Evolutionary conservation across 2,113 vertebrate species (phyloP).

Genomic region (Chamaea fasciata): DNA sequence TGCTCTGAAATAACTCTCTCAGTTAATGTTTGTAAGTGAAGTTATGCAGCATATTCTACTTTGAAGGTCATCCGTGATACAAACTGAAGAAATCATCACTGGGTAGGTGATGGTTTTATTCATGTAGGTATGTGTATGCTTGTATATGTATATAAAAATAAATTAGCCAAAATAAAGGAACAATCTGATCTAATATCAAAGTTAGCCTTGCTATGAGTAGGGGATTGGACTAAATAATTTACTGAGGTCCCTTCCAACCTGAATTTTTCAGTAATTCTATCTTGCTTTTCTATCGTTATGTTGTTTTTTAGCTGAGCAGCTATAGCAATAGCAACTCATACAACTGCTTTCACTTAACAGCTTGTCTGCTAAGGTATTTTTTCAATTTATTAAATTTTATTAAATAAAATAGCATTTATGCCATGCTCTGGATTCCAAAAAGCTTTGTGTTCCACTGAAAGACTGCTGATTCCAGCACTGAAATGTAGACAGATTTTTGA

Average conservation of each 20-base stretch:
- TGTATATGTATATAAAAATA: neutral
- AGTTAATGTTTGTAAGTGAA: neutral
- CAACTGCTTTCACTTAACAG: neutral
- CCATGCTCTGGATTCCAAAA: neutral
- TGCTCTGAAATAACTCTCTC: neutral
- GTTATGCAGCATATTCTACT: neutral
- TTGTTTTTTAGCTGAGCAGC: neutral
- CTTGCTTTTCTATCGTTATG: neutral
- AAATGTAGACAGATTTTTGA: neutral
- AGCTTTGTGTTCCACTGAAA: neutral
- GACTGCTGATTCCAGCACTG: neutral
- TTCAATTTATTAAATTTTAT: neutral
- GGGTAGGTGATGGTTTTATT: neutral
- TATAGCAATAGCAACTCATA: neutral
- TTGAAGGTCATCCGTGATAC: neutral
- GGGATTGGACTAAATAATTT: accelerated
- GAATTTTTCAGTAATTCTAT: neutral
- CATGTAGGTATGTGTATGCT: neutral
- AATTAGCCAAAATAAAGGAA: neutral
- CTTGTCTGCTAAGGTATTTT: neutral
- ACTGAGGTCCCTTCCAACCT: neutral
- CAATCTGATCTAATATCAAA: neutral
- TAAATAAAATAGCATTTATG: neutral
- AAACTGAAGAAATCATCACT: neutral
- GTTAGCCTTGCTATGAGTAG: neutral